Evolutionary conservation across 2,797 vertebrate genomes (phyloP).

Genomic region (Meda fulgida): DNA sequence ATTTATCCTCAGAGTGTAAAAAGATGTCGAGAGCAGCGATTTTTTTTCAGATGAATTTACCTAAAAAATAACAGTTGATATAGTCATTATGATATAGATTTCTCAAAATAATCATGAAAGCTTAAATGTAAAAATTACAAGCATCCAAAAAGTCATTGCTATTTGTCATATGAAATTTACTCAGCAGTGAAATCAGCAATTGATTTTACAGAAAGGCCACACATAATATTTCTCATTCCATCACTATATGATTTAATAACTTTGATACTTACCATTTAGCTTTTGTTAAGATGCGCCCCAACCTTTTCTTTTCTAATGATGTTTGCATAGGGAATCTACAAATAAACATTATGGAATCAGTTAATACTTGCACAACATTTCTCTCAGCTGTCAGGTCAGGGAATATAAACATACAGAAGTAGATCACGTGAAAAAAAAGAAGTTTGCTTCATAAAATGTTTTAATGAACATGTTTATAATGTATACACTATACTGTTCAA

Average conservation of each 20-base stretch:
- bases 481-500: not conserved
- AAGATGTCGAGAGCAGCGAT: constrained; percentile 42
- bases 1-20: constrained; percentile 3
- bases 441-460: not conserved
- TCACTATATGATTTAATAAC: not conserved
- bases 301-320: constrained; percentile 98
- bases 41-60: constrained; percentile 61
- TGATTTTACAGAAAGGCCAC: not conserved
- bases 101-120: not conserved
- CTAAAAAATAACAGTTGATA: constrained; percentile 20
- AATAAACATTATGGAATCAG: constrained; percentile 52
- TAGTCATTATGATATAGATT: not conserved
- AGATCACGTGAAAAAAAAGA: not conserved
- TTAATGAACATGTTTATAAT: not conserved
- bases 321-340: constrained; percentile 97
- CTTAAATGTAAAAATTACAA: not conserved
- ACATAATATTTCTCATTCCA: not conserved
- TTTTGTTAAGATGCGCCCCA: constrained; percentile 93
- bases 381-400: not conserved
- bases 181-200: not conserved
- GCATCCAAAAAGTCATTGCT: not conserved
- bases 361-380: not conserved
- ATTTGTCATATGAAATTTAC: not conserved
- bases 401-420: not conserved
- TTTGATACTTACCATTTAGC: constrained; percentile 81